phyloP scores from a whole-genome alignment of 2,797 vertebrate species.

The Cryptoprocta ferox region DNA sequence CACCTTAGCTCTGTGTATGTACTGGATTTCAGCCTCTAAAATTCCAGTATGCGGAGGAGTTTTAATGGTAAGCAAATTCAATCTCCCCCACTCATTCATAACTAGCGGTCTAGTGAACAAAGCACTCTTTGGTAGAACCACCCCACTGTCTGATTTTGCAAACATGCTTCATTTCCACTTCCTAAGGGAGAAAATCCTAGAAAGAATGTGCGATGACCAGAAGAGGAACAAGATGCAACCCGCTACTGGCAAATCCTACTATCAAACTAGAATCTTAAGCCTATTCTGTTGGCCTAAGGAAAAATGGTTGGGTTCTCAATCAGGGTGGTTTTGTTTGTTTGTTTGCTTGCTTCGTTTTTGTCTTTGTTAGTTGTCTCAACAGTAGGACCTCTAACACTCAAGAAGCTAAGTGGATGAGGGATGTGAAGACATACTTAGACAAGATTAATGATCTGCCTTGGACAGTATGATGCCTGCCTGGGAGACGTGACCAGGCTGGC shows the following conservation, averaged over 20 bases:
- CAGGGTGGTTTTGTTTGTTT: not conserved
- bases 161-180: not conserved
- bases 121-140: not conserved
- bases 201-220: slow-evolving; percentile 2
- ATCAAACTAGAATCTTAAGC: not conserved
- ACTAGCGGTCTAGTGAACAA: not conserved
- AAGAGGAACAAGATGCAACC: not conserved
- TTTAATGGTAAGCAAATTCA: slow-evolving; percentile 35
- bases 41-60: not conserved
- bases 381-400: not conserved
- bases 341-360: not conserved
- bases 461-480: not conserved
- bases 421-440: not conserved
- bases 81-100: not conserved
- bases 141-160: not conserved
- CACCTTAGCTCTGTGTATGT: not conserved
- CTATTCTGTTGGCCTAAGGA: not conserved
- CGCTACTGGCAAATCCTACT: not conserved
- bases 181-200: not conserved
- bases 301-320: not conserved
- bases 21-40: not conserved
- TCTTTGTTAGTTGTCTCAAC: not conserved
- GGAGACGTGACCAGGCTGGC: not conserved
- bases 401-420: not conserved
- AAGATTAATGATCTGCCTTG: not conserved